These are phyloP conservation scores for Drosophila anomalata DNA, from an alignment of 2,888 invertebrate species.

Conservation along the genomic window DNA sequence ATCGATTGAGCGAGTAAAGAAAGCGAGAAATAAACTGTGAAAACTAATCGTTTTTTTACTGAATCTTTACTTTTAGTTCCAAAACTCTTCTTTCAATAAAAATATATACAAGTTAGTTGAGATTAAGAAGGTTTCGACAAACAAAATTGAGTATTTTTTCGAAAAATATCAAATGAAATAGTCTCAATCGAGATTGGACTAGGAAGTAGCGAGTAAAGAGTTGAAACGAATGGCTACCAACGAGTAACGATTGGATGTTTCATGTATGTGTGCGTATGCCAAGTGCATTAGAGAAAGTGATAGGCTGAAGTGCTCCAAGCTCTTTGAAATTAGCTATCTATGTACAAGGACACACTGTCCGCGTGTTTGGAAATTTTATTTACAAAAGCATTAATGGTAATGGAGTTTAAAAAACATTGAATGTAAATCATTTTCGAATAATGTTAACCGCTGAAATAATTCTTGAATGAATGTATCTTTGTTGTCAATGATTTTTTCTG, in stretches of 20 bases:
- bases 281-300: conserved; percentile 48
- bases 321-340: conserved; percentile 24
- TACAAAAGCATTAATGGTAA: conserved; percentile 23
- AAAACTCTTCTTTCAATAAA: background rate
- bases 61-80: background rate
- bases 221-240: conserved; percentile 19
- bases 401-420: conserved; percentile 9
- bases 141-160: background rate
- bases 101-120: background rate
- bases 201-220: conserved; percentile 9
- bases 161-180: background rate
- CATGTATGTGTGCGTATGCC: conserved; percentile 32
- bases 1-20: conserved; percentile 2
- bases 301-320: conserved; percentile 39
- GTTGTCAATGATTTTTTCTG: conserved; percentile 1
- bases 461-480: background rate
- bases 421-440: conserved; percentile 9
- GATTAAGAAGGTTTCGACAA: background rate
- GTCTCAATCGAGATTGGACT: background rate
- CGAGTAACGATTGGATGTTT: conserved; percentile 29
- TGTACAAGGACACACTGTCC: conserved; percentile 8
- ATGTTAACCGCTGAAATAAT: conserved; percentile 4
- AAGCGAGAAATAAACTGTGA: background rate
- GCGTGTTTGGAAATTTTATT: conserved; percentile 4
- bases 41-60: background rate